Percentiles rank a stretch among this genome's conserved stretches.
Evolutionary conservation across 2,888 invertebrate genomes (phyloP).

Genomic region (Emmelina monodactyla): DNA sequence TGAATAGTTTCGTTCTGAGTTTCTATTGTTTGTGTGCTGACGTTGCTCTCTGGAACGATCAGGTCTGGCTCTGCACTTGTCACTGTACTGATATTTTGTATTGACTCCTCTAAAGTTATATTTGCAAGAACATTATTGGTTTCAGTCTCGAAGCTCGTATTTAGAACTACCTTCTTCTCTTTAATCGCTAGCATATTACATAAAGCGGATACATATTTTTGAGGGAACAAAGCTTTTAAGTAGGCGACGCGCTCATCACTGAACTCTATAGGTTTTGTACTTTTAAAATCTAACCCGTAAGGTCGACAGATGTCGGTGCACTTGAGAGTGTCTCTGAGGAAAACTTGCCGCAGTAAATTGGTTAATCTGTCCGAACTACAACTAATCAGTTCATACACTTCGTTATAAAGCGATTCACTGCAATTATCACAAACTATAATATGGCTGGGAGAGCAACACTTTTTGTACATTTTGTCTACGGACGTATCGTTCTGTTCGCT

Average conservation of each 20-base stretch:
- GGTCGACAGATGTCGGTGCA: conserved; percentile 68
- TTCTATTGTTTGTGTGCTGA: neutral
- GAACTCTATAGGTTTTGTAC: conserved; percentile 59
- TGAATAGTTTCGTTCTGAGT: conserved; percentile 36
- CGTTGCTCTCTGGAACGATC: conserved; percentile 28
- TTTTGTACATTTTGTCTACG: conserved; percentile 44
- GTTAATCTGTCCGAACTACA: conserved; percentile 71
- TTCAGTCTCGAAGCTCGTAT: conserved; percentile 67
- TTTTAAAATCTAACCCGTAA: conserved; percentile 70
- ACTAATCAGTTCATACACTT: conserved; percentile 77
- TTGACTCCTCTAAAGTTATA: conserved; percentile 44
- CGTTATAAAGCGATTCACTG: conserved; percentile 72
- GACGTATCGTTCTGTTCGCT: conserved; percentile 53
- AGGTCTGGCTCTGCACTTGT: conserved; percentile 41
- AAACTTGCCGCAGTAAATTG: conserved; percentile 66
- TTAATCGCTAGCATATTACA: conserved; percentile 78
- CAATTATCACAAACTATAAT: conserved; percentile 79
- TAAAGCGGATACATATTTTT: conserved; percentile 76
- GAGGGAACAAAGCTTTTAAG: conserved; percentile 69
- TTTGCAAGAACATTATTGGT: conserved; percentile 53
- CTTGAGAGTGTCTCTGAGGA: conserved; percentile 69
- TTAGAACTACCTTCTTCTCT: conserved; percentile 71
- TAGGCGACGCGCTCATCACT: conserved; percentile 62
- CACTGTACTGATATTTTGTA: conserved; percentile 34
- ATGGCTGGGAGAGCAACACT: conserved; percentile 78